phyloP scores from a whole-genome alignment of 2,113 vertebrate genomes.

The Chloropsis hardwickii region DNA sequence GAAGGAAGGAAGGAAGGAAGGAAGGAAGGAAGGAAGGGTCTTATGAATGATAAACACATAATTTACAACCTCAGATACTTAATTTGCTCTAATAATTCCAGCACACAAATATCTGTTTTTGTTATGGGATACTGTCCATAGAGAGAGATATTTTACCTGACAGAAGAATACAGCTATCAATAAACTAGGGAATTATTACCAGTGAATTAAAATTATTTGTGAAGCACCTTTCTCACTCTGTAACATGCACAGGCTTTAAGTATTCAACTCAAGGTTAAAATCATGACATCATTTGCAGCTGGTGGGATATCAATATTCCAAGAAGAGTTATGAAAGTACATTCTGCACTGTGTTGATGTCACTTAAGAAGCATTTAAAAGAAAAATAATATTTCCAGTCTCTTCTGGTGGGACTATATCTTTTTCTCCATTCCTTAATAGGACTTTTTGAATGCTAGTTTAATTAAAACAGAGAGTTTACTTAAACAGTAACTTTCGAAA shows the following conservation, averaged over 20 bases:
- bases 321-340: slow-evolving; percentile 10
- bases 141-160: not conserved
- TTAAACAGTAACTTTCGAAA: slow-evolving; percentile 27
- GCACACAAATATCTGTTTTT: not conserved
- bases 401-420: not conserved
- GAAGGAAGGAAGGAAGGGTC: not conserved
- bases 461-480: slow-evolving; percentile 9
- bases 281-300: not conserved
- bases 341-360: not conserved
- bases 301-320: not conserved
- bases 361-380: slow-evolving; percentile 19
- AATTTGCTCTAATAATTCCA: not conserved
- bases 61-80: not conserved
- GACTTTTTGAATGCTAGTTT: not conserved
- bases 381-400: not conserved
- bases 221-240: not conserved
- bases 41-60: not conserved
- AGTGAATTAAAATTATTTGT: not conserved
- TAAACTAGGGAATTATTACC: not conserved
- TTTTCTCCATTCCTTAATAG: not conserved
- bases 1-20: not conserved
- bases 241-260: not conserved
- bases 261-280: slow-evolving; percentile 32
- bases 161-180: not conserved
- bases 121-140: not conserved